These are phyloP conservation scores for Shinisaurus crocodilurus DNA, from an alignment of 2,113 vertebrate species.

Conservation along the genomic window DNA sequence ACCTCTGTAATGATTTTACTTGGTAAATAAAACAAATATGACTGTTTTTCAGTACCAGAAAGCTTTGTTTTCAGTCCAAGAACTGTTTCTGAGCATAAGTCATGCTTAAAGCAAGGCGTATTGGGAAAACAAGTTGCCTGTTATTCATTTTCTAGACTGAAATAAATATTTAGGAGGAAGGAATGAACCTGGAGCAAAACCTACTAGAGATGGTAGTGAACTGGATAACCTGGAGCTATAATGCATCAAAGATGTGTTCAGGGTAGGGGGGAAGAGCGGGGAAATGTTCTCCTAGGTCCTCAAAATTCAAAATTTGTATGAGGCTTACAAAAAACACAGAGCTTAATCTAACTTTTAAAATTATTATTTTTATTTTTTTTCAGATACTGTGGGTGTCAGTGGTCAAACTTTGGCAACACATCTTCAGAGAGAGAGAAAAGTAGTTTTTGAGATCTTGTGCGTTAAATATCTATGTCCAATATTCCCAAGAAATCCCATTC, in stretches of 20 bases:
- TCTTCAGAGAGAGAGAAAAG: not conserved
- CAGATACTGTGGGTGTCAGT: not conserved
- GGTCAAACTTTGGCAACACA: not conserved
- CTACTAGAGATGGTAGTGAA: not conserved
- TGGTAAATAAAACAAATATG: constrained; percentile 5
- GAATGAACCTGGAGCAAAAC: not conserved
- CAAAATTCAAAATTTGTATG: not conserved
- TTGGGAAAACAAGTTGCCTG: not conserved
- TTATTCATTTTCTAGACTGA: not conserved
- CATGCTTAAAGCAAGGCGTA: not conserved
- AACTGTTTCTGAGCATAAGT: not conserved
- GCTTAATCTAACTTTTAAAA: not conserved
- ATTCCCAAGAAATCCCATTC: not conserved
- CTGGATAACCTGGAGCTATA: not conserved
- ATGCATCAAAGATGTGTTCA: not conserved
- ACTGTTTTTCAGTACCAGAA: not conserved
- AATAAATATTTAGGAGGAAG: not conserved
- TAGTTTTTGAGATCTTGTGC: not conserved
- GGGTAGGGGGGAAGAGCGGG: not conserved
- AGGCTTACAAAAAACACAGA: not conserved
- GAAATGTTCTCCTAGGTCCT: not conserved
- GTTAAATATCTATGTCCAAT: not conserved
- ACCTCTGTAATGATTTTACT: not conserved
- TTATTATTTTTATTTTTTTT: not conserved
- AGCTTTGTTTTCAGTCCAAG: not conserved